Evolutionary conservation across 2,113 vertebrate genomes (phyloP).

Genomic region (Oceanites oceanicus): DNA sequence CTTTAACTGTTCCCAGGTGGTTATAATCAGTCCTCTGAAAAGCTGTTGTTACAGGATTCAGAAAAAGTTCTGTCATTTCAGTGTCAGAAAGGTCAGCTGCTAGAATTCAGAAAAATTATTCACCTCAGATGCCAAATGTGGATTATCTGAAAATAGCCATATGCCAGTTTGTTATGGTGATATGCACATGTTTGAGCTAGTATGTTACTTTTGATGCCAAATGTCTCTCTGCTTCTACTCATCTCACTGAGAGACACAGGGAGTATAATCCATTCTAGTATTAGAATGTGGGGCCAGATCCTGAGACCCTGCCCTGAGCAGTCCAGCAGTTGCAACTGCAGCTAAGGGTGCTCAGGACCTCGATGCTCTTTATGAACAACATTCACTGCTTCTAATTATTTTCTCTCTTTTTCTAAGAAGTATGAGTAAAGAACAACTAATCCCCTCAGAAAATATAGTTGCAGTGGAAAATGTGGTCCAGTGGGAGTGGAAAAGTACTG

Average conservation of each 20-base stretch:
- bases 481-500: not conserved
- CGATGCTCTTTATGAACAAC: not conserved
- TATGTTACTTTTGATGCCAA: not conserved
- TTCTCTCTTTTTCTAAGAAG: not conserved
- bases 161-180: constrained; percentile 29
- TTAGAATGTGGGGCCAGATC: rapidly evolving
- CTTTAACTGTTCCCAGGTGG: not conserved
- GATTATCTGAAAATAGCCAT: constrained; percentile 41
- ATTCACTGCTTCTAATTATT: not conserved
- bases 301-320: not conserved
- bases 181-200: constrained; percentile 44
- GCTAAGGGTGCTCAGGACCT: not conserved
- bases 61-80: not conserved
- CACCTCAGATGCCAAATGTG: not conserved
- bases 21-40: not conserved
- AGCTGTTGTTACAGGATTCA: not conserved
- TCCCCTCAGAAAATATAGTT: not conserved
- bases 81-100: not conserved
- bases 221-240: not conserved
- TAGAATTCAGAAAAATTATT: not conserved
- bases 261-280: not conserved
- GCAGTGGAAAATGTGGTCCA: not conserved
- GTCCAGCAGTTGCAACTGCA: not conserved
- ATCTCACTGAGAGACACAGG: not conserved
- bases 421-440: not conserved